Base-by-base conservation (phyloP, 2,797 vertebrate species). In the Propithecus perrieri region DNA sequence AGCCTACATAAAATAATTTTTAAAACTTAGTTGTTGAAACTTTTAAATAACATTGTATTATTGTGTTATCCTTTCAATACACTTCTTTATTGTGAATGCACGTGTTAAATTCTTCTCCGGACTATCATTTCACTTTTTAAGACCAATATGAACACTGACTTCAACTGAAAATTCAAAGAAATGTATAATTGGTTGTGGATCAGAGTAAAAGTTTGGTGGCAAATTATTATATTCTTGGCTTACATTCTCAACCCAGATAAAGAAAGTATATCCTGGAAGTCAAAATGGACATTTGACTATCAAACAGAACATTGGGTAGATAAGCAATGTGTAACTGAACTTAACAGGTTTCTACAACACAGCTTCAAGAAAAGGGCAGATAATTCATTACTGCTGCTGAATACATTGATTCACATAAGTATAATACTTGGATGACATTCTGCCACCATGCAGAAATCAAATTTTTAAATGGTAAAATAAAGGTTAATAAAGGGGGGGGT, bases 361-460 rank as follows among this genome's bases (percentile, higher is more conserved):
- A 85, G 65, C 61, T 71, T 93, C 86, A 71, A 86, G 75, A 63
- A 72, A 89, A 92, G 89, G 85, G 74, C 72, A 93, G 76, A 71
- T 22, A 55, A 65, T 89, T 93, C 80, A 92, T 55, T 24, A 78
- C 46, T 6, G 59, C 57, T 85, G 33, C 55, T 35, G 14, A 83
- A 43, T 13, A 38, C 46, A 18, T 15, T 15, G 94, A 74, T 33
- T 78, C 94, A 61, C 4, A 0, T 20, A 86, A 67, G 11, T 28
- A 24, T 46, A 72, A 30, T 48, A 86, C 89, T 95, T 97, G 17
- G 53, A 90, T 41, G 35, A 28, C 46, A 26, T 26, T 87, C 7
- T 0, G 67, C 74, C 28, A n/a, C 30, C 13, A 88, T 20, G 35
- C 14, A 30, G 14, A 41, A 38, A 65, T 41, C 7, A 69, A 75